Percentiles rank a stretch among this genome's conserved stretches.
Conservation (phyloP, 2,113 vertebrate species). For the Atractosteus spatula region DNA sequence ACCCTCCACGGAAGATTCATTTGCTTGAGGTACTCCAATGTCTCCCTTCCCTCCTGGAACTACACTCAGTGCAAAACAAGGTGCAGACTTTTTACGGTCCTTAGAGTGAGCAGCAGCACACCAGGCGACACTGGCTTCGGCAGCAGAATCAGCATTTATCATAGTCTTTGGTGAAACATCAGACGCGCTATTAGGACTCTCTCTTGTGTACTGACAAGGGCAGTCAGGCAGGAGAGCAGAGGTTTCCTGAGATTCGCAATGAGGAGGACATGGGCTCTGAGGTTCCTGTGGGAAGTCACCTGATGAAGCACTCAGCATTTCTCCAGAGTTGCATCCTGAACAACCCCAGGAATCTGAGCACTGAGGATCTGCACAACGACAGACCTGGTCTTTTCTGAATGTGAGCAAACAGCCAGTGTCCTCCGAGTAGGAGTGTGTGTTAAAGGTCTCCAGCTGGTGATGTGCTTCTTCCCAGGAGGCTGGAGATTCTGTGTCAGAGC, state of each 20-base stretch:
- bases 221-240: slow-evolving; percentile 47
- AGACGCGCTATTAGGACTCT: slow-evolving; percentile 55
- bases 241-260: slow-evolving; percentile 60
- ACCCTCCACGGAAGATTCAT: slow-evolving; percentile 43
- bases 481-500: slow-evolving; percentile 43
- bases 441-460: slow-evolving; percentile 58
- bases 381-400: slow-evolving; percentile 30
- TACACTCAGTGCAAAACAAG: slow-evolving; percentile 44
- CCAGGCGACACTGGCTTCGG: slow-evolving; percentile 56
- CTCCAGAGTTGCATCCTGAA: background rate
- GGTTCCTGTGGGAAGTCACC: slow-evolving; percentile 46
- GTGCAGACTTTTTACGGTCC: slow-evolving; percentile 36
- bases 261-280: slow-evolving; percentile 46
- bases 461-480: slow-evolving; percentile 60
- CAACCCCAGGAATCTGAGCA: slow-evolving; percentile 6
- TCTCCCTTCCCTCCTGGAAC: slow-evolving; percentile 26
- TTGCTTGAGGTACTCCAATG: slow-evolving; percentile 44
- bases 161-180: slow-evolving; percentile 41
- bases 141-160: slow-evolving; percentile 53
- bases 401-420: slow-evolving; percentile 69
- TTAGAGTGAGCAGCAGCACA: slow-evolving; percentile 45
- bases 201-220: slow-evolving; percentile 52
- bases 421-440: slow-evolving; percentile 66
- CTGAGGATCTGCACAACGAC: slow-evolving; percentile 28
- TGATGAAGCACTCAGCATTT: slow-evolving; percentile 27